Percentiles rank a stretch among this genome's conserved stretches.
phyloP scores from a whole-genome alignment of 2,113 vertebrate genomes.

The Delphinus delphis region DNA sequence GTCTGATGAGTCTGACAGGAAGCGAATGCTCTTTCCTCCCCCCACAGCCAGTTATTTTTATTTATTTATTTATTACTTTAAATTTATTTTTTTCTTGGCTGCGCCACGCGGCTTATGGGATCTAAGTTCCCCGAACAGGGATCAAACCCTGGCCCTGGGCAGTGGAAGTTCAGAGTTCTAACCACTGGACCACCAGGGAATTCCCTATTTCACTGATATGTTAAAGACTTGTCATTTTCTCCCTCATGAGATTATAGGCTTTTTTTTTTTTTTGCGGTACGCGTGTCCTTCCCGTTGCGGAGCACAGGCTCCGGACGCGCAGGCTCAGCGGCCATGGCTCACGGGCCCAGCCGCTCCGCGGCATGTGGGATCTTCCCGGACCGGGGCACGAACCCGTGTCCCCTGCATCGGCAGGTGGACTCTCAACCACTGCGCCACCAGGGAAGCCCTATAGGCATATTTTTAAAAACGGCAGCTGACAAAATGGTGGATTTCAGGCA shows the following conservation, averaged over 20 bases:
- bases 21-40: not conserved
- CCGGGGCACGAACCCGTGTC: too few species aligned
- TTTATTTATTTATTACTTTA: not conserved
- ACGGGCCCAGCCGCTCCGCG: too few species aligned
- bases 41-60: not conserved
- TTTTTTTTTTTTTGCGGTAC: too few species aligned
- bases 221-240: not conserved
- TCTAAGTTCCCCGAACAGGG: not conserved
- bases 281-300: too few species aligned
- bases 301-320: too few species aligned
- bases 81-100: not conserved
- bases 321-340: too few species aligned
- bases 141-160: not conserved
- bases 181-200: not conserved
- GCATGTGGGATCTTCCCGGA: too few species aligned
- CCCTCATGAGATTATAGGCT: not conserved
- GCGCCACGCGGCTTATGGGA: fast-evolving
- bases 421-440: too few species aligned
- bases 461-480: not conserved
- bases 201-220: not conserved
- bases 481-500: not conserved
- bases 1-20: not conserved
- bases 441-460: not conserved
- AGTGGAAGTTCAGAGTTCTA: not conserved
- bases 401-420: too few species aligned